Evolutionary conservation across 2,113 vertebrate genomes (phyloP).

Genomic region (Onychorhynchus coronatus): DNA sequence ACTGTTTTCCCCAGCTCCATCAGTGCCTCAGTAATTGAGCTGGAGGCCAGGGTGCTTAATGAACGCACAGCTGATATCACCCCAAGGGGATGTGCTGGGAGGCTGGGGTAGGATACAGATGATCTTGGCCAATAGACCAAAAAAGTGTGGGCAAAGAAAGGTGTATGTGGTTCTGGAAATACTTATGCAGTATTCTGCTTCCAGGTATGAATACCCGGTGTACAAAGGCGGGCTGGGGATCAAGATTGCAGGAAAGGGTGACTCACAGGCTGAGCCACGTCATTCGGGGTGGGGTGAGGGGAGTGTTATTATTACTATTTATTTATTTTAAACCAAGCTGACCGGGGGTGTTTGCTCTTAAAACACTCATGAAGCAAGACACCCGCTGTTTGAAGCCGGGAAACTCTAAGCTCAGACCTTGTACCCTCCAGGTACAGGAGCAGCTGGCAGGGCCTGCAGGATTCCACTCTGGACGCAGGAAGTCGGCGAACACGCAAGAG

Average conservation of each 20-base stretch:
- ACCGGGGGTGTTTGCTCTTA: not conserved
- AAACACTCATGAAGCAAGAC: not conserved
- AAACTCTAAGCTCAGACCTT: not conserved
- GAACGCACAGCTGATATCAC: not conserved
- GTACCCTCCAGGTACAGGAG: not conserved
- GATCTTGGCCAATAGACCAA: not conserved
- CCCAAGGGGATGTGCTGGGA: not conserved
- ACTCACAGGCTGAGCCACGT: not conserved
- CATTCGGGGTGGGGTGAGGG: not conserved
- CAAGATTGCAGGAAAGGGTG: not conserved
- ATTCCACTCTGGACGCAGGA: not conserved
- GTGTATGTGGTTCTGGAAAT: not conserved
- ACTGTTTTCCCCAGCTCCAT: not conserved
- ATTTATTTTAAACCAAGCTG: not conserved
- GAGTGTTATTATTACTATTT: not conserved
- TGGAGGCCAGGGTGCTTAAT: not conserved
- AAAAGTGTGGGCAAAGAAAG: rapidly evolving
- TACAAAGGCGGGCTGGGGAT: not conserved
- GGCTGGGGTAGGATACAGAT: not conserved
- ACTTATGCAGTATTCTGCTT: not conserved
- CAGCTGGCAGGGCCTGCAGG: not conserved
- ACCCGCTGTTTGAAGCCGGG: not conserved
- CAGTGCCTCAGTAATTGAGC: not conserved
- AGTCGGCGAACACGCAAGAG: not conserved
- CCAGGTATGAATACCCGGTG: not conserved